phyloP scores from a whole-genome alignment of 2,888 invertebrate genomes.

The Cerastoderma edule region DNA sequence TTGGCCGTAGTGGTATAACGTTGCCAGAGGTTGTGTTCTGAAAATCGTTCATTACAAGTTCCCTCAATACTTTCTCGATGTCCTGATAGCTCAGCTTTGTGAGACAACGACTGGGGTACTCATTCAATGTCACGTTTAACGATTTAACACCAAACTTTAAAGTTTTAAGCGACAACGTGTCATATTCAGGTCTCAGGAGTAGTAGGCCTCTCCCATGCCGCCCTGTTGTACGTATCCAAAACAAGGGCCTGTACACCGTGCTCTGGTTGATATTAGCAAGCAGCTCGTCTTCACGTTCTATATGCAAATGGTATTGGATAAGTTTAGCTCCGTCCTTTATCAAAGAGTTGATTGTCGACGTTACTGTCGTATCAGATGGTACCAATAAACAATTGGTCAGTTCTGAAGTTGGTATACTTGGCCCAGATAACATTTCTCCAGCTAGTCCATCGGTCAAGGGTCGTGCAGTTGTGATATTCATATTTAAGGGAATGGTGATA shows the following conservation, averaged over 20 bases:
- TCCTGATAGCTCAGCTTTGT: constrained; percentile 36
- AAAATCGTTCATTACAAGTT: constrained; percentile 71
- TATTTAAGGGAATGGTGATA: not conserved
- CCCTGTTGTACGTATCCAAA: constrained; percentile 70
- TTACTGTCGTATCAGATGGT: constrained; percentile 29
- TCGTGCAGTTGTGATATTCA: too few species aligned
- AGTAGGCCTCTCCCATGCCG: constrained; percentile 74
- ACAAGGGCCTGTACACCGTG: constrained; percentile 50
- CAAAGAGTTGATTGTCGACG: constrained; percentile 29
- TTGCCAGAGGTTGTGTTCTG: constrained; percentile 32
- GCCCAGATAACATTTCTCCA: too few species aligned
- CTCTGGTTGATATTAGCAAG: constrained; percentile 25
- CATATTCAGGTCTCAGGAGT: constrained; percentile 75
- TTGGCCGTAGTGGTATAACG: constrained; percentile 22
- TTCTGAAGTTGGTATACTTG: too few species aligned
- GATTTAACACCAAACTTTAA: constrained; percentile 70
- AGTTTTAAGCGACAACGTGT: constrained; percentile 69
- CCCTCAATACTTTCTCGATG: constrained; percentile 47
- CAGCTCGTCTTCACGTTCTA: constrained; percentile 26
- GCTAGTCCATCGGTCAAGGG: too few species aligned
- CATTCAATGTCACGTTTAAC: constrained; percentile 65
- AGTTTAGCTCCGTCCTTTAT: constrained; percentile 48
- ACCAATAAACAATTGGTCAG: too few species aligned
- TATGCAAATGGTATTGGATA: constrained; percentile 43
- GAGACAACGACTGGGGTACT: constrained; percentile 70